Conservation (phyloP, 2,113 vertebrate genomes). For the Nipponia nippon region DNA sequence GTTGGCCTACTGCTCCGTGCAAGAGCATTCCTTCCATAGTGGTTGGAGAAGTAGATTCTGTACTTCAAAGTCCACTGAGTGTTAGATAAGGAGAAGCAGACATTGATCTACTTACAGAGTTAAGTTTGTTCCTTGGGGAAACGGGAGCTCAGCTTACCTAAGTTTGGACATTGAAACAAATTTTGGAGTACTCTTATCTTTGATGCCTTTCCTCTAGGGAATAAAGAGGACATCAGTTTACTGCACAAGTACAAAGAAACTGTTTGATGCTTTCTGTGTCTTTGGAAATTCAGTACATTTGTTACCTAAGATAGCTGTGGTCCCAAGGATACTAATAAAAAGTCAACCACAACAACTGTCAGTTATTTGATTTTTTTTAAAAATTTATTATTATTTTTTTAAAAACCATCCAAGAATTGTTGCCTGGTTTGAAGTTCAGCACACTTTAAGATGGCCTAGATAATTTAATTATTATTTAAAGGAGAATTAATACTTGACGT, state of each 20-base stretch:
- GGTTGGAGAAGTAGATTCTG: background rate
- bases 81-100: background rate
- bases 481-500: background rate
- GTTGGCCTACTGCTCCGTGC: background rate
- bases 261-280: background rate
- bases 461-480: background rate
- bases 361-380: background rate
- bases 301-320: background rate
- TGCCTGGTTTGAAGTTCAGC: background rate
- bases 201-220: background rate
- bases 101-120: background rate
- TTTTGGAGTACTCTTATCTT: background rate
- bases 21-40: fast-evolving
- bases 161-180: background rate
- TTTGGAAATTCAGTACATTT: background rate
- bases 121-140: background rate
- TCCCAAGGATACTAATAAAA: background rate
- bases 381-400: background rate
- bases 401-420: background rate
- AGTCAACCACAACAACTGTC: background rate
- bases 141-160: background rate
- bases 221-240: background rate
- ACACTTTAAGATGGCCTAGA: background rate
- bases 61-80: background rate
- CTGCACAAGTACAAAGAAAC: background rate